A percentile compares a stretch with the other conserved stretches of the same genome.
Conservation (phyloP, 2,797 vertebrate species). For the Sylvia borin region DNA sequence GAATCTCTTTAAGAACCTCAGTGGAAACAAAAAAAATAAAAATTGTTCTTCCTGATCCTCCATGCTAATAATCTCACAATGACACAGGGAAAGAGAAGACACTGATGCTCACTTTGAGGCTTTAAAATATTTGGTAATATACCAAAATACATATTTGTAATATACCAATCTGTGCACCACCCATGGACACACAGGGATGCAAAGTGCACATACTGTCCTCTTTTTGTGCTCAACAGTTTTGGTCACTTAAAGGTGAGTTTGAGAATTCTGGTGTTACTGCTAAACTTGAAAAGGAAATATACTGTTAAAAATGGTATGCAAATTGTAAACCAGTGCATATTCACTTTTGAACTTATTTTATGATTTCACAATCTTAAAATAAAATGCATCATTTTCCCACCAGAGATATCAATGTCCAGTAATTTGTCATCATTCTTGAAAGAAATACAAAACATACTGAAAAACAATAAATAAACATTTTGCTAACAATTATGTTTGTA, state of each 20-base stretch:
- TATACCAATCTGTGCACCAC: not conserved
- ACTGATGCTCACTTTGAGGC: not conserved
- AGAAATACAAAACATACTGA: not conserved
- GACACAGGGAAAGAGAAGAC: not conserved
- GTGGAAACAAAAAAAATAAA: not conserved
- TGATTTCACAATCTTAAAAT: not conserved
- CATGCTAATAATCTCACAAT: accelerated
- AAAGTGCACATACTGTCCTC: not conserved
- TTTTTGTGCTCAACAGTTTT: not conserved
- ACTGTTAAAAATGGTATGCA: not conserved
- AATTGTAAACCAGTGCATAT: not conserved
- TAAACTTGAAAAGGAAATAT: not conserved
- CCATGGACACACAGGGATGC: not conserved
- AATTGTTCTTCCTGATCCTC: not conserved
- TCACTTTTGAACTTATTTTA: not conserved
- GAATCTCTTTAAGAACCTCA: not conserved
- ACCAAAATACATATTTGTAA: not conserved
- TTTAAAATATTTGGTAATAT: not conserved
- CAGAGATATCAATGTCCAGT: not conserved
- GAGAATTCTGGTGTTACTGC: not conserved
- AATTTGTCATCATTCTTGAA: not conserved
- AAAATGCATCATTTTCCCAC: not conserved
- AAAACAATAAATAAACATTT: not conserved
- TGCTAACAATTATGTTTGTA: not conserved
- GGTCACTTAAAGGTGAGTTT: not conserved